phyloP scores from a whole-genome alignment of 2,797 vertebrate genomes.

The Valencia hispanica region DNA sequence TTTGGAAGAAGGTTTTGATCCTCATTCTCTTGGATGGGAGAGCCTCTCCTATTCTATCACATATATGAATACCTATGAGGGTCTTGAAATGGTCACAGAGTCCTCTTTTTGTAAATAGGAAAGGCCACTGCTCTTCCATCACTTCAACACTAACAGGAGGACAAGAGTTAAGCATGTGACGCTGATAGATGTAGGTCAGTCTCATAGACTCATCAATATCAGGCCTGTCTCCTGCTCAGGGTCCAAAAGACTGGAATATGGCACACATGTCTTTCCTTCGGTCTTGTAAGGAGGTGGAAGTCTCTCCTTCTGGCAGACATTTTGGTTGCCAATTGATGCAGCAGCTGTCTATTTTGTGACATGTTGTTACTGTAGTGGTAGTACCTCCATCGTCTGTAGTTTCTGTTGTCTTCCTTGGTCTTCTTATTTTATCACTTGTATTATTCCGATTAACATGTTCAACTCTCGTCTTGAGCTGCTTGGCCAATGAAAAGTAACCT shows the following conservation, averaged over 20 bases:
- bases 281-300: too few relatives aligned
- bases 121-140: not conserved
- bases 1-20: too few relatives aligned
- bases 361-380: too few relatives aligned
- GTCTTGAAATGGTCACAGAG: not conserved
- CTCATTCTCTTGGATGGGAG: not conserved
- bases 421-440: too few relatives aligned
- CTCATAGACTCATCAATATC: too few relatives aligned
- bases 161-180: too few relatives aligned
- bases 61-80: not conserved
- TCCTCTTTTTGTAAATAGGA: not conserved
- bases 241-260: too few relatives aligned
- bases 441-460: not conserved
- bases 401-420: not conserved
- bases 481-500: not conserved
- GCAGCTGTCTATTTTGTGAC: not conserved
- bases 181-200: too few relatives aligned
- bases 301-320: slow-evolving; percentile 2
- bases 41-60: not conserved
- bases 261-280: too few relatives aligned
- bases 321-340: not conserved
- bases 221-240: too few relatives aligned
- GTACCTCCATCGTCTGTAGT: too few relatives aligned
- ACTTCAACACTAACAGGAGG: too few relatives aligned
- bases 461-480: slow-evolving; percentile 1